Base-by-base conservation (phyloP, 2,888 invertebrate genomes). In the Plagiodera versicolora region DNA sequence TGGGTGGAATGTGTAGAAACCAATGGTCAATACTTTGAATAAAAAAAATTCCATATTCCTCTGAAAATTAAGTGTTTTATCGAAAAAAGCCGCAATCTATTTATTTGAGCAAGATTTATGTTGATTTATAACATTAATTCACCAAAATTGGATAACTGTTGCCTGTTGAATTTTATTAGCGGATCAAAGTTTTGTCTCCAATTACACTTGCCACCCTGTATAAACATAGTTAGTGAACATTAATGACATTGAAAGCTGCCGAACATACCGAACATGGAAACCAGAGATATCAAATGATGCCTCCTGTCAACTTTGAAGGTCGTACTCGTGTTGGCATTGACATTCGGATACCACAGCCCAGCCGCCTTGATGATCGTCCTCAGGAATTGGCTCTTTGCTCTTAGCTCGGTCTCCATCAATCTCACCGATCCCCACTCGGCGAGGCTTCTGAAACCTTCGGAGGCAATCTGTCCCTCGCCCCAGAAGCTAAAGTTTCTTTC, bases 371-470 rank as follows among this genome's bases (percentile, higher is more conserved):
- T 90, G 51, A 96, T 88, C 1, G 94, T 94, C 44, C 92, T 85
- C 72, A 94, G 83, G 69, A 85, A 83, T 64, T 86, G 84, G 50
- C 90, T 95, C 74, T 92, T 89, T 54, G 90, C 87, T 52, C 94
- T 90, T 66, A 98, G 83, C 81, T 98, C 98, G 0, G 90, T 87
- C 80, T 98, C 97, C 77, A 96, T 82, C 20, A 90, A 86, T 16
- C 92, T 86, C 0, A 95, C 93, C 0, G 94, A 92, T 1, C 98
- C 98, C 86, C 90, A 91, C 79, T 95, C 94, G 0, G 95, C 95
- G 44, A 87, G 74, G 39, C 85, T 85, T 77, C 92, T 89, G 73
- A 98, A 90, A 1, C 97, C 98, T 70, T 93, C 91, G 0, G 92
- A 90, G 5, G 98, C 93, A 56, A 88, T 87, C 65, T 89, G 88